Base-by-base conservation (phyloP, 2,888 invertebrate species). In the Chymomyza amoena region DNA sequence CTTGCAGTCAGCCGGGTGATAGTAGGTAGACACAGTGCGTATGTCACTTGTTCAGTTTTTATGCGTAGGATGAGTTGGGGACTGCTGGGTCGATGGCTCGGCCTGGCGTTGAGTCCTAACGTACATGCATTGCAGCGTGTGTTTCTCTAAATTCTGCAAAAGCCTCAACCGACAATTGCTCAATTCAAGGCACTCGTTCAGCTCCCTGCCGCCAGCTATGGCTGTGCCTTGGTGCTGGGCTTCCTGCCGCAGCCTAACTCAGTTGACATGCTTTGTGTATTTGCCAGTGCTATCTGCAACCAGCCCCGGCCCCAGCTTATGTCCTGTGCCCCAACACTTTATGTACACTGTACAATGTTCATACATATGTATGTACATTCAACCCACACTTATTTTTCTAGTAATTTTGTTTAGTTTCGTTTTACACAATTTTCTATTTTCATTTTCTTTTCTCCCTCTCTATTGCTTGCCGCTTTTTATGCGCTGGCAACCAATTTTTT, bases 371-470 rank as follows among this genome's bases (percentile, higher is more conserved):
- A 61, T 59, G 9, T 25, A 57, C 57, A 18, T 59, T 20, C 20
- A 25, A 16, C 50, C 45, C 77, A 66, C 70, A 75, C 64, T 69
- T 71, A 69, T 67, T 62, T 76, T 75, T 78, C 66, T 68, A 78
- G 76, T 82, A 83, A 80, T 79, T 78, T 83, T 80, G 84, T 83
- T 87, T 79, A 79, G 83, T 89, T 85, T 78, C 77, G 74, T 71
- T 81, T 83, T 84, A 81, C 78, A 87, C 73, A 79, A 81, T 78
- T 79, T 84, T 68, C 75, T 75, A 70, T 77, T 77, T 78, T 68
- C 62, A 60, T 68, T 71, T 76, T 16, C 61, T 56, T 61, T 72
- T 64, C 65, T 52, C 2, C 59, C 25, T 25, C 52, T 51, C 28
- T 54, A 71, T 32, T 61, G 39, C 65, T 64, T 39, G 32, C 18